Base-by-base conservation (phyloP, 2,113 vertebrate species). In the Solenodon paradoxus region DNA sequence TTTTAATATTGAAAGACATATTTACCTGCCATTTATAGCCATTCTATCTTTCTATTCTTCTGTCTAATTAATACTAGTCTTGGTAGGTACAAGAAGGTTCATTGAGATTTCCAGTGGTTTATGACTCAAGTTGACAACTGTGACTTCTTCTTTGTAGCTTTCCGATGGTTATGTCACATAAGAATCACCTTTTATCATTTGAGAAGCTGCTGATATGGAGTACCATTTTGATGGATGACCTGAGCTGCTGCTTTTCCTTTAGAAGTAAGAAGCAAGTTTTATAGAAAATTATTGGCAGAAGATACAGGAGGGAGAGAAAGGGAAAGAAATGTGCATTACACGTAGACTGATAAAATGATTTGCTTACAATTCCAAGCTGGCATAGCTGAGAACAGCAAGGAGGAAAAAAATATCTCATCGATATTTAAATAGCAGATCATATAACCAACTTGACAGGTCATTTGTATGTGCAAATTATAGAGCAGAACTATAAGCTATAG, bases 211-310 rank as follows among this genome's bases (percentile, higher is more conserved):
- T 96, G 95, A 97, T 97, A 94, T 0, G 0, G 4, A 86, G 78
- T 55, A 30, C 86, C 0, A 13, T 59, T 59, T 80, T 98, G 97
- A 98, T 89, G 95, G 96, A 98, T 96, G 97, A 88, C 95, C 96
- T 83, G 47, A 95, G 90, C 12, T 92, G 95, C 93, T 51, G 30
- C 83, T 94, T 82, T 89, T 92, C 64, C 5, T 3, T 90, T 97
- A 72, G 40, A 96, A 59, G 71, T 47, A 77, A 95, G 97, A 94
- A 93, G 92, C 42, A 92, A 94, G 87, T 92, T 93, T 77, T 47
- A 42, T 1, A 35, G 69, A 86, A 90, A 97, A 97, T 97, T 66
- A 82, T 87, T 93, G 82, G 28, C 38, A 92, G 74, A 94, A 92
- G 78, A 87, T 38, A 96, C n/a, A 83, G 38, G 89, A 51, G 30